Evolutionary conservation across 2,113 vertebrate genomes (phyloP).

Genomic region (Gallinago jamesoni): DNA sequence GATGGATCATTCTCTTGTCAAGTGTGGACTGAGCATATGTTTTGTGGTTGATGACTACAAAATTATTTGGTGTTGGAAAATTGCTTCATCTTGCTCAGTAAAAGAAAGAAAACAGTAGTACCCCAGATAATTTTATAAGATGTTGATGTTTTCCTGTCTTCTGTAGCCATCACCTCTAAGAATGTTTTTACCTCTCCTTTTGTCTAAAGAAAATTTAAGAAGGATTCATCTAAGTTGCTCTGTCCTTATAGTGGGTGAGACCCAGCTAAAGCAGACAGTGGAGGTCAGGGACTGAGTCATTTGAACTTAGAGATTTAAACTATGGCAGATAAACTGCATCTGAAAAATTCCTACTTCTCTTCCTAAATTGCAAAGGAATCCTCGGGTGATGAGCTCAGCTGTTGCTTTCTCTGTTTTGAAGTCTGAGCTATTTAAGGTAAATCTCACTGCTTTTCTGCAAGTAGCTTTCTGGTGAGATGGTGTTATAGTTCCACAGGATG

Average conservation of each 20-base stretch:
- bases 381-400: neutral
- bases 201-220: neutral
- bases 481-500: neutral
- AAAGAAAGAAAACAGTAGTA: neutral
- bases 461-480: neutral
- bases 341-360: neutral
- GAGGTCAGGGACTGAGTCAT: neutral
- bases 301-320: neutral
- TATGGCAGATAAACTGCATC: neutral
- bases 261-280: neutral
- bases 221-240: neutral
- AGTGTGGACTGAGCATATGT: neutral
- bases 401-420: neutral
- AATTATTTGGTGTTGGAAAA: neutral
- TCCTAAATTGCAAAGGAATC: neutral
- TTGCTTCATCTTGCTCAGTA: neutral
- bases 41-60: neutral
- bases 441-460: neutral
- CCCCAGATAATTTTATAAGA: neutral
- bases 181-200: neutral
- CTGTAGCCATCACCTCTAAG: neutral
- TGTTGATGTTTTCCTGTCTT: neutral
- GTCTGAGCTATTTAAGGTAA: neutral
- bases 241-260: neutral
- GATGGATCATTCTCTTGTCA: neutral